Evolutionary conservation across 2,797 vertebrate genomes (phyloP).

Genomic region (Spheniscus humboldti): DNA sequence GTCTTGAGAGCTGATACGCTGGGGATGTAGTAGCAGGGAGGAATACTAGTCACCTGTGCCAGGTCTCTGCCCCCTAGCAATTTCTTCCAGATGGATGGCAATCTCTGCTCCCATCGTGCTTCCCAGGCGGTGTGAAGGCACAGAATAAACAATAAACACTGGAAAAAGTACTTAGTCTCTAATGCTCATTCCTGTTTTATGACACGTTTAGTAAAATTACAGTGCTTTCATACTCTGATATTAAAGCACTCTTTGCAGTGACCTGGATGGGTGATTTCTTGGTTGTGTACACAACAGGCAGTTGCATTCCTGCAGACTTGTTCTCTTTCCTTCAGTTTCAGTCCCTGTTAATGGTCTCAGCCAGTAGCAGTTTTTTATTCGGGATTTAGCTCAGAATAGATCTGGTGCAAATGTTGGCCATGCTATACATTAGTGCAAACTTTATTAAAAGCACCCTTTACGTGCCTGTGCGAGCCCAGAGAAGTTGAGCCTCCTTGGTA

Average conservation of each 20-base stretch:
- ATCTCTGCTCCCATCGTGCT: background rate
- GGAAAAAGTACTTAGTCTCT: background rate
- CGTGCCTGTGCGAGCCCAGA: accelerated
- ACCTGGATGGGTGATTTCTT: background rate
- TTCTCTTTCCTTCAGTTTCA: background rate
- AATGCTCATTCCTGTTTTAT: background rate
- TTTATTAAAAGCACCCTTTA: background rate
- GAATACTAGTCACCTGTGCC: background rate
- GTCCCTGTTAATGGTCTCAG: background rate
- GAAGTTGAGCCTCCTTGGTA: background rate
- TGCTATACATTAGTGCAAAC: background rate
- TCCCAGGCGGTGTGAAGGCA: background rate
- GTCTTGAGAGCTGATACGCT: background rate
- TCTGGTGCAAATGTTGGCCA: background rate
- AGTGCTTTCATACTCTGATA: background rate
- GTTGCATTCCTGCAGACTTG: background rate
- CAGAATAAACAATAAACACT: background rate
- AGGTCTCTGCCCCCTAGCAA: background rate
- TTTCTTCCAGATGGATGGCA: background rate
- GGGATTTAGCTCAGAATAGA: background rate
- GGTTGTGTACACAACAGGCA: background rate
- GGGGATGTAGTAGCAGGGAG: background rate
- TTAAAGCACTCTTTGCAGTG: background rate
- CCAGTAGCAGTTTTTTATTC: background rate
- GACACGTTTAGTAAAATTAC: background rate